Conservation (phyloP, 2,797 vertebrate genomes). For the Bradypodion ventrale region DNA sequence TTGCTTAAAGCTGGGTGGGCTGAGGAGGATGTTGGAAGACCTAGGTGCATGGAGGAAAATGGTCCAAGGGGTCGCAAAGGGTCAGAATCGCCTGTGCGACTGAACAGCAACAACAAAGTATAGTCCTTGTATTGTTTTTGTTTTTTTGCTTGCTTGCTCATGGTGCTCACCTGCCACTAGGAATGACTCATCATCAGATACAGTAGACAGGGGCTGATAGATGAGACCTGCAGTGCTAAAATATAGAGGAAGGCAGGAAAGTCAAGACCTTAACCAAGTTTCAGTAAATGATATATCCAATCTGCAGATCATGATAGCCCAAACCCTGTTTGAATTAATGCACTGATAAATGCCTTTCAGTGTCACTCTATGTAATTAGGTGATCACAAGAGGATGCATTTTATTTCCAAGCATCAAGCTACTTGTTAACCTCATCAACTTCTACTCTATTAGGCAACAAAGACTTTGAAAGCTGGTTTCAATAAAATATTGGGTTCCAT, state of each 20-base stretch:
- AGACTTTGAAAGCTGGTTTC: conserved; percentile 81
- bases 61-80: no score
- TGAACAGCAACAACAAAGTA: conserved; percentile 85
- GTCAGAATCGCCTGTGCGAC: no score
- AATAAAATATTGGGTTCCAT: conserved; percentile 75
- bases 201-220: conserved; percentile 77
- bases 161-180: conserved; percentile 81
- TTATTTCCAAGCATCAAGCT: conserved; percentile 78
- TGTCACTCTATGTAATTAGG: conserved; percentile 83
- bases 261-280: conserved; percentile 73
- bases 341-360: conserved; percentile 79
- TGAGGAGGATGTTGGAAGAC: no score
- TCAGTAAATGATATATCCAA: conserved; percentile 79
- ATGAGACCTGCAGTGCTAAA: conserved; percentile 78
- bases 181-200: conserved; percentile 81
- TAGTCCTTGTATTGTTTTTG: conserved; percentile 83
- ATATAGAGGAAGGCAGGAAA: conserved; percentile 78
- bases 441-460: conserved; percentile 82
- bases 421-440: conserved; percentile 83
- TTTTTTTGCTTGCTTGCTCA: conserved; percentile 72
- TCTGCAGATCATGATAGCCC: conserved; percentile 82
- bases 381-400: conserved; percentile 79
- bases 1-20: no score
- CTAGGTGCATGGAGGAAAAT: no score
- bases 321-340: conserved; percentile 82